Base-by-base conservation (phyloP, 2,888 invertebrate genomes). In the Hololepta plana region DNA sequence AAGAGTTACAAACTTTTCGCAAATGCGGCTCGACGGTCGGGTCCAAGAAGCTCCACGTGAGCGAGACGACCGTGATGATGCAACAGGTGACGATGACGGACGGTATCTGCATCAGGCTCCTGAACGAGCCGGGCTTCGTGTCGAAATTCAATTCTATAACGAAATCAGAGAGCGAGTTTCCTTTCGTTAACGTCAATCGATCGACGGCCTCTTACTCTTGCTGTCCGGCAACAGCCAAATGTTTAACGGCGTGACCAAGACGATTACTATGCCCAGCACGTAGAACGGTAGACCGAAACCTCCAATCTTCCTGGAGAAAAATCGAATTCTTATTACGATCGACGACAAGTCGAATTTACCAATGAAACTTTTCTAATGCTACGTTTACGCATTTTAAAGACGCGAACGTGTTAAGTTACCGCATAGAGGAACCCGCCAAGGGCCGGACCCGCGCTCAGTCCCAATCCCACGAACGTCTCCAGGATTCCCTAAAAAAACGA, bases 221-320 rank as follows among this genome's bases (percentile, higher is more conserved):
- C 64, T 62, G 30, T 64, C 54, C 13, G 68, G 65, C 9, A 74
- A 54, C 25, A 72, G 48, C 37, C 57, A 62, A 40, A 57, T 58
- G 47, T 68, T 73, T 34, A 75, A 51, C 2, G 74, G 72, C 16
- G 72, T 67, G 12, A 66, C 62, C 14, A 65, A 32, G 11, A 76
- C 52, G 61, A 74, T 71, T 29, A 72, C 51, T 11, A 63, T 44
- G 35, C 81, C 80, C 30, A 79, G 62, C 33, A 66, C 62, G 53
- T 71, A 76, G 53, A 82, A 82, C 37, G 81, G 80, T 40, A 80
- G 52, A 28, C 72, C 68, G 55, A 75, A 81, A 38, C 81, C 81
- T 49, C 80, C 80, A 47, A 72, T 59, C 77, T 80, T 62, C 47
- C 68, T 71, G 62, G 53, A 4, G 10, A 4, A 20, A n/a, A n/a